Base-by-base conservation (phyloP, 2,113 vertebrate species). In the Neotragus moschatus region DNA sequence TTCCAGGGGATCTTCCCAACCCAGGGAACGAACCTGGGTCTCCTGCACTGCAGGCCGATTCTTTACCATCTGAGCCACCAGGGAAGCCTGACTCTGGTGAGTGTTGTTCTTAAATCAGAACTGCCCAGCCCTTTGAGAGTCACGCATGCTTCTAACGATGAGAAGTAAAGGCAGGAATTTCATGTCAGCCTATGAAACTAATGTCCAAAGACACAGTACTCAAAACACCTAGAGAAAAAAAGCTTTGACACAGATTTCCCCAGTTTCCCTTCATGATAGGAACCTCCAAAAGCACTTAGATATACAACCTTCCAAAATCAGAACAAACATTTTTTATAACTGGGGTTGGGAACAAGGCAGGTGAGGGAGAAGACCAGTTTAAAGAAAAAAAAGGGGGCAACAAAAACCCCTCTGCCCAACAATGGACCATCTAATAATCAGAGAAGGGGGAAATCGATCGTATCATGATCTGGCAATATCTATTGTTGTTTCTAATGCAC, bases 131-230 rank as follows among this genome's bases (percentile, higher is more conserved):
- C 49, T 82, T 79, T 5, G 43, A 60, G 10, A 96, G 43, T 85
- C 11, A 11, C 2, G 56, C 33, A 28, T 26, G 33, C 10, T 47
- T 89, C 85, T 61, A 15, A 95, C 8, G 25, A 89, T 49, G 33
- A 73, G 23, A 73, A 28, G 39, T 28, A 26, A 88, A 97, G 94
- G 36, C 39, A 80, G 85, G 28, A 49, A 8, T 73, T 15, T 58
- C 16, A 47, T 2, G 11, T 39, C 26, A 73, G 55, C 53, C 88
- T 92, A 66, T 58, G 90, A 84, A 90, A 90, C 39, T 16, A 84
- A 88, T 26, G 87, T 90, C 86, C 79, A 95, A 92, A 97, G 60
- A 60, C 70, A 60, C 23, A 55, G 30, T 49, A 82, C 70, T 94
- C 86, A 56, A 92, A 96, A 77, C 56, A 87, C 8, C 45, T 12